phyloP scores from a whole-genome alignment of 1,140 invertebrate genomes.

The Patella vulgata region DNA sequence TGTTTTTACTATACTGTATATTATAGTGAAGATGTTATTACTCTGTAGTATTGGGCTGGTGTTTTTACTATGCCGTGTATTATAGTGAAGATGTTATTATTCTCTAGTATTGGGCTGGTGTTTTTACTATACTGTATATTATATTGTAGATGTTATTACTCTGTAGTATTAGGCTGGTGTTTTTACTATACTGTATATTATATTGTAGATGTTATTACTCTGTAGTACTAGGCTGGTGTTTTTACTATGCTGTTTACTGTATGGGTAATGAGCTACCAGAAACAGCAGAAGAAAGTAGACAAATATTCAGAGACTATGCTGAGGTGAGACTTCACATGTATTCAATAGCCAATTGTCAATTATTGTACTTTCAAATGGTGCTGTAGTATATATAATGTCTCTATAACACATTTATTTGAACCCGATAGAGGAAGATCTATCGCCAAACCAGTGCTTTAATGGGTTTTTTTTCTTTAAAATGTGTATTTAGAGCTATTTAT shows the following conservation, averaged over 20 bases:
- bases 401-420: no score
- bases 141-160: conserved; percentile 56
- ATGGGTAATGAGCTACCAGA: conserved; percentile 48
- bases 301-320: conserved; percentile 55
- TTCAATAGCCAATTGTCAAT: not conserved
- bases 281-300: conserved; percentile 29
- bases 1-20: no score
- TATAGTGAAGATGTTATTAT: conserved; percentile 57
- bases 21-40: no score
- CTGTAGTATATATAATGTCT: no score
- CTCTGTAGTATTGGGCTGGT: no score
- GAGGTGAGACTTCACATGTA: conserved; percentile 31
- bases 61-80: no score
- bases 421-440: no score
- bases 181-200: conserved; percentile 52
- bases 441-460: no score
- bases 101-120: conserved; percentile 61
- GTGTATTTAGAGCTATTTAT: no score
- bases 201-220: conserved; percentile 58
- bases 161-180: conserved; percentile 61
- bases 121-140: conserved; percentile 55
- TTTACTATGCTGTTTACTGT: conserved; percentile 53
- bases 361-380: no score
- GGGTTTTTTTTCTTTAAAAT: no score
- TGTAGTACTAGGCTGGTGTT: conserved; percentile 61